Conservation (phyloP, 2,797 vertebrate genomes). For the Chrysolophus pictus region DNA sequence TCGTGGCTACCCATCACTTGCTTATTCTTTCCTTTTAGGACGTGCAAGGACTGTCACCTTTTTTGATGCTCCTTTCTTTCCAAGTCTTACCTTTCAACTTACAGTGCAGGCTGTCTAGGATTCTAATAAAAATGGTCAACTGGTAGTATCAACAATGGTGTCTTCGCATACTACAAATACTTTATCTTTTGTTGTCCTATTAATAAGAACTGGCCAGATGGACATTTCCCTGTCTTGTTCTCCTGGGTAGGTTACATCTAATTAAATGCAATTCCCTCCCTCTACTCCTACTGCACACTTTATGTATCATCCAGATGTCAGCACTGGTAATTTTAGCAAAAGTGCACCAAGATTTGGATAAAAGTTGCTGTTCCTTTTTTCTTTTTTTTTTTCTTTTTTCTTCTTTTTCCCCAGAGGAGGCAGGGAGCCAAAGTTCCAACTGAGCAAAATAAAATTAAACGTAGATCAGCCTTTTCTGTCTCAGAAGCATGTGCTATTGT, state of each 20-base stretch:
- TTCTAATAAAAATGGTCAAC: constrained; percentile 41
- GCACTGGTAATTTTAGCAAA: constrained; percentile 71
- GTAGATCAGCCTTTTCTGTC: constrained; percentile 19
- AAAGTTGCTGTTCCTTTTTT: constrained; percentile 51
- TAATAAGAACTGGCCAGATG: constrained; percentile 73
- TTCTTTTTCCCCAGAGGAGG: background rate
- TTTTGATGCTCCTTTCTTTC: background rate
- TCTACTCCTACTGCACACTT: constrained; percentile 23
- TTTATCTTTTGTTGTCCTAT: constrained; percentile 52
- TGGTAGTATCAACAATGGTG: constrained; percentile 21
- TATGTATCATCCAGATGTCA: constrained; percentile 72
- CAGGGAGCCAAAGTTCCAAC: constrained; percentile 29
- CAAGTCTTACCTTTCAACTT: background rate
- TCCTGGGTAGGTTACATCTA: constrained; percentile 64
- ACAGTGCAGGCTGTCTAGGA: background rate
- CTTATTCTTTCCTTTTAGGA: background rate
- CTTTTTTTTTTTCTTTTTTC: background rate
- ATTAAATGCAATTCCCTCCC: constrained; percentile 76
- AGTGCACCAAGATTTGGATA: constrained; percentile 62
- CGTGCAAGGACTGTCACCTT: background rate
- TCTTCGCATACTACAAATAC: constrained; percentile 6
- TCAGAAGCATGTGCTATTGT: constrained; percentile 1
- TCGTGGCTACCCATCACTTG: background rate
- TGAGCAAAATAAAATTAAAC: constrained; percentile 65
- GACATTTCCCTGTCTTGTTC: constrained; percentile 43